Conservation (phyloP, 2,888 invertebrate species). For the Drosophila yooni region DNA sequence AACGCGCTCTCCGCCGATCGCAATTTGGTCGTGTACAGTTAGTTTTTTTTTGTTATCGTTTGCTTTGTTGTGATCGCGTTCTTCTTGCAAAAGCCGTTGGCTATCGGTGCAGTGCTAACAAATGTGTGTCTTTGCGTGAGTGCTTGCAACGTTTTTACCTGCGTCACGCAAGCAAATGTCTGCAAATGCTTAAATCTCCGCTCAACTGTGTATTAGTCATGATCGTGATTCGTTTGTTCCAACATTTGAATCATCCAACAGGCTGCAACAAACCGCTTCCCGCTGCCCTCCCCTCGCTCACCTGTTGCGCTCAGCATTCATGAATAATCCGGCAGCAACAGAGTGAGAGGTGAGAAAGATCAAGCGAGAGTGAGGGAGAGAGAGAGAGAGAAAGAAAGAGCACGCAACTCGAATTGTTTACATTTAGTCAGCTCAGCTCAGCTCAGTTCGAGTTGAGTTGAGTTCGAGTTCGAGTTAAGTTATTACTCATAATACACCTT, state of each 20-base stretch:
- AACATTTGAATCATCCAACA: slow-evolving; percentile 68
- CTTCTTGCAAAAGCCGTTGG: slow-evolving; percentile 7
- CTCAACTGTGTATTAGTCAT: slow-evolving; percentile 64
- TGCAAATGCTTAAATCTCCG: slow-evolving; percentile 39
- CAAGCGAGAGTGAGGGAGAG: background rate
- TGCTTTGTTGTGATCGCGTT: slow-evolving; percentile 54
- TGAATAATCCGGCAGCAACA: slow-evolving; percentile 48
- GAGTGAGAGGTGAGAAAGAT: background rate
- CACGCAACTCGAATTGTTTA: slow-evolving; percentile 61
- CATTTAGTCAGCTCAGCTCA: slow-evolving; percentile 39
- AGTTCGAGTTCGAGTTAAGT: slow-evolving; percentile 18
- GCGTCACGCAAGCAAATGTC: slow-evolving; percentile 25
- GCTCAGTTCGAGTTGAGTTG: slow-evolving; percentile 15
- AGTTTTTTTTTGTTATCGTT: slow-evolving; percentile 33
- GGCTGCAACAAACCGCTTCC: background rate
- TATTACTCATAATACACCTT: slow-evolving; percentile 51
- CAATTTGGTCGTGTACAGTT: slow-evolving; percentile 41
- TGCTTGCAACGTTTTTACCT: slow-evolving; percentile 42
- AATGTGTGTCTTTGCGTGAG: slow-evolving; percentile 12
- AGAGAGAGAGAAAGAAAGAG: slow-evolving; percentile 9
- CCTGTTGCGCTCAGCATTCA: slow-evolving; percentile 27
- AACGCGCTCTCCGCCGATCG: slow-evolving; percentile 31
- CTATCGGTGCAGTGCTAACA: background rate
- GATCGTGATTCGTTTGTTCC: slow-evolving; percentile 43
- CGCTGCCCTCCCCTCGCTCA: slow-evolving; percentile 18